Evolutionary conservation across 2,888 invertebrate genomes (phyloP), one percentile per base, ranked within the genome.

Genomic region (Fragum whitleyi): DNA sequence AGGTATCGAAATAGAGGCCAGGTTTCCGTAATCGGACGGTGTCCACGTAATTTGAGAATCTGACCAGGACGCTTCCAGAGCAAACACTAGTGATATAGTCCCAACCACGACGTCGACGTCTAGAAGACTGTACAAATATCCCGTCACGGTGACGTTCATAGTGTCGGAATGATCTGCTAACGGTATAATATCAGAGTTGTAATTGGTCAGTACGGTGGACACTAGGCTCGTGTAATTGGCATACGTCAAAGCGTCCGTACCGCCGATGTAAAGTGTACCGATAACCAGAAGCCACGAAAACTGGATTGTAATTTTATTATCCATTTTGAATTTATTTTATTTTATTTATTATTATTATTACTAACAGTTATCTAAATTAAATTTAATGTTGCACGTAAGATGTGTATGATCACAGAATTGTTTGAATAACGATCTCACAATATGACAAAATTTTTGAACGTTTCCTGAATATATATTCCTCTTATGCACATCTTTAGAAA

Each of bases 41-140:
- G 55, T 70, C 78, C 78, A 78, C 9, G 21, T 32, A 6, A 78
- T 67, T n/a, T 68, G 65, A n/a, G 74, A 74, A n/a, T 78, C 78
- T 1, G 36, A 7, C 78, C 78, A 78, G 1, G 32, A 26, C 7
- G 39, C 39, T 0, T 32, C 21, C 19, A 65, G 61, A 6, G 61
- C 51, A 2, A 26, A 47, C 9, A 61, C 61, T 0, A 67, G 7
- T 19, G 69, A 51, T 1, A 78, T n/a, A 14, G 57, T 32, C 6
- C 78, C 74, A 14, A 53, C 29, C 11, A 78, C 78, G 19, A 29
- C 67, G 61, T 78, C 78, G 0, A 72, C 68, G 23, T 77, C 73
- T 26, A 65, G 19, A 28, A 77, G 39, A n/a, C 53, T 9, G 36
- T 77, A 77, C 57, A 77, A n/a, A 19, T 51, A 6, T 23, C 72